Evolutionary conservation across 92 coral and sea anemone species (phyloP), one percentile per base, ranked within the genome.

Genomic region (Pocillopora meandrina): DNA sequence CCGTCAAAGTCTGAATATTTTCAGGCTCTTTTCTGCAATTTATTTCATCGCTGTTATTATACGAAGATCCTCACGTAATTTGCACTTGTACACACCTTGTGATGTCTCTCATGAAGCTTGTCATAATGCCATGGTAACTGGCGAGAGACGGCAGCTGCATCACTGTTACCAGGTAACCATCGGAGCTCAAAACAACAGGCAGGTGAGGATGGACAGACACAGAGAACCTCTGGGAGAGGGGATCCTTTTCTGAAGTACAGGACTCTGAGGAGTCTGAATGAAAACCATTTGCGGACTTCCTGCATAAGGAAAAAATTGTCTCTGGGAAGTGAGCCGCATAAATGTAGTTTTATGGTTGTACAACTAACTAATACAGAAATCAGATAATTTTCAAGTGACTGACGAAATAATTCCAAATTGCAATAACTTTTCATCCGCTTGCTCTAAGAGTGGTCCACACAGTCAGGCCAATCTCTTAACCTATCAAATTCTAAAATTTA

Each of bases 141-240:
- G 95, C 93, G 52, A 87, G 90, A 20, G 88, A 76, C 35, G 93
- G 95, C n/a, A 96, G 73, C 89, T 96, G 98, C 84, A 96, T 85
- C 42, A 96, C 74, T 7, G 97, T 96, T 59, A 96, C 98, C 19
- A 92, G 84, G 80, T 96, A 96, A 55, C 99, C 99, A 92, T 96
- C 99, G 13, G 99, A 94, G 71, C 92, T 92, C 58, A 96, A 86
- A 71, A 94, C 42, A 8, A 96, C 72, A 9, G 99, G 99, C 55
- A 89, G 87, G 67, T 72, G 76, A 18, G 98, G 95, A 72, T 96
- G 99, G 20, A 90, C 94, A 34, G 96, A 83, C 36, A 96, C 95
- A 16, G 99, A 94, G 66, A 89, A 96, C 79, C 84, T 92, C 93
- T 94, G 99, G 55, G 85, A 92, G 63, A 90, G 90, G 26, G 80